A percentile compares a stretch with the other conserved stretches of the same genome.
These are phyloP conservation scores for Cinara cedri DNA, from an alignment of 2,888 invertebrate species.

Conservation along the genomic window DNA sequence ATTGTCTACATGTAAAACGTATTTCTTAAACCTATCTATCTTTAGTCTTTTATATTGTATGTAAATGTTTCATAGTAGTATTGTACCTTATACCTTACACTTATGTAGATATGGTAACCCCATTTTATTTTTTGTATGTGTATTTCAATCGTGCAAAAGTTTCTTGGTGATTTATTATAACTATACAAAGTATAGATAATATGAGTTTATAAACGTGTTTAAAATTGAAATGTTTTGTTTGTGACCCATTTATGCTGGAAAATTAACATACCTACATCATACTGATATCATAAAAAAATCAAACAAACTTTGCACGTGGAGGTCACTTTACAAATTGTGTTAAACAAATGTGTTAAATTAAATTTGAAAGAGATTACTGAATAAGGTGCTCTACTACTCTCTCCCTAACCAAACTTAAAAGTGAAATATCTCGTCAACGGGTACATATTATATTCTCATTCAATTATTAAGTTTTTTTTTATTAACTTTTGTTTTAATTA, in stretches of 20 bases:
- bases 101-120: conserved; percentile 36
- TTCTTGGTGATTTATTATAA: conserved; percentile 20
- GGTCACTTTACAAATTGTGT: conserved; percentile 6
- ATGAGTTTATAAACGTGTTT: conserved; percentile 22
- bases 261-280: conserved; percentile 46
- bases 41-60: conserved; percentile 35
- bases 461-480: too few relatives aligned
- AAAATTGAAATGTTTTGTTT: conserved; percentile 24
- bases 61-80: conserved; percentile 34
- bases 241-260: conserved; percentile 32
- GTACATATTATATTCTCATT: too few relatives aligned
- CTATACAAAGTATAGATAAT: conserved; percentile 33
- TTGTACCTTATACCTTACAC: not conserved
- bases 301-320: not conserved
- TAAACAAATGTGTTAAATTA: too few relatives aligned
- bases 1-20: not conserved
- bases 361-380: too few relatives aligned
- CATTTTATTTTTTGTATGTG: conserved; percentile 13
- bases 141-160: conserved; percentile 20
- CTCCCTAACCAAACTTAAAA: too few relatives aligned
- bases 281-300: conserved; percentile 21
- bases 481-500: too few relatives aligned
- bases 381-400: too few relatives aligned
- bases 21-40: conserved; percentile 21
- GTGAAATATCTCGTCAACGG: too few relatives aligned